Conservation (phyloP, 2,113 vertebrate species). For the Mirounga angustirostris region DNA sequence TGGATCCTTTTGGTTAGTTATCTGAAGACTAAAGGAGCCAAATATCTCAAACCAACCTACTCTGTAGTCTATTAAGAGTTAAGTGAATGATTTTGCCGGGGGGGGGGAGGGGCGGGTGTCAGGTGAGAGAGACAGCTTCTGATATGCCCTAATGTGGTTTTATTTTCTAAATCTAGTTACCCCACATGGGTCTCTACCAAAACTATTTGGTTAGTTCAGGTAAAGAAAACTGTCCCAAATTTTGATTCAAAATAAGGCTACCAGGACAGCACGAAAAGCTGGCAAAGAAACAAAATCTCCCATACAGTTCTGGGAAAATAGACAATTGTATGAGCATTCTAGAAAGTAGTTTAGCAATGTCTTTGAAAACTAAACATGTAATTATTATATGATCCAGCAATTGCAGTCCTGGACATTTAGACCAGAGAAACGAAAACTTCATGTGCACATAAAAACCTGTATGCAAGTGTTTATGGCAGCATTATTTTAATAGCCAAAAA, state of each 20-base stretch:
- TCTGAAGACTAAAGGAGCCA: neutral
- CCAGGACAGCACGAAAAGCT: neutral
- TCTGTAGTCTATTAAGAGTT: neutral
- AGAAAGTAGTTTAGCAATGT: neutral
- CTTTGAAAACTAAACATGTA: conserved; percentile 32
- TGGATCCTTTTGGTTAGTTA: neutral
- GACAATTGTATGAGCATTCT: neutral
- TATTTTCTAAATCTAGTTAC: neutral
- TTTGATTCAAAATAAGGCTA: conserved; percentile 14
- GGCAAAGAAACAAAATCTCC: neutral
- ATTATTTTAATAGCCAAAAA: neutral
- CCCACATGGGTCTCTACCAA: neutral
- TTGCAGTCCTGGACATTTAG: neutral
- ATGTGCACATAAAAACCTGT: neutral
- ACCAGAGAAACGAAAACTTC: conserved; percentile 26
- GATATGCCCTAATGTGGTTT: neutral
- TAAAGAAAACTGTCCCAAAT: neutral
- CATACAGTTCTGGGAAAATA: neutral
- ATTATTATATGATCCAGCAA: neutral
- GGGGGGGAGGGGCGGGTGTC: fast-evolving
- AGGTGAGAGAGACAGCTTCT: neutral
- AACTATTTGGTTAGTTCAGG: conserved; percentile 22
- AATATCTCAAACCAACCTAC: neutral
- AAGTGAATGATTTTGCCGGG: neutral
- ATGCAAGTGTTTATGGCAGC: neutral